A percentile compares a stretch with the other conserved stretches of the same genome.
phyloP scores from a whole-genome alignment of 2,888 invertebrate genomes.

The Pristionchus arcanus region DNA sequence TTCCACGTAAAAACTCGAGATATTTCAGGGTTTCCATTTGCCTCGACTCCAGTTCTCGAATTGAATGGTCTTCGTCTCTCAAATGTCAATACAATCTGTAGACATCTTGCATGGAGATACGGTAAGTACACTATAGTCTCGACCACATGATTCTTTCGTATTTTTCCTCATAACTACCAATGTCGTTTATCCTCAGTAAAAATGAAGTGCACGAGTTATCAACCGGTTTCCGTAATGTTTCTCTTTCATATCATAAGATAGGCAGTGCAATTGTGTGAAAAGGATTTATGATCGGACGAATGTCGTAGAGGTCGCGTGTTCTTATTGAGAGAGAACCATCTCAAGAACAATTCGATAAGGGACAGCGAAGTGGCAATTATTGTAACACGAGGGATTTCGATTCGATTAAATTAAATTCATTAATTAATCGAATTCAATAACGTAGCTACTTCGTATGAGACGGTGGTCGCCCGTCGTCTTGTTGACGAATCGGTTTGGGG shows the following conservation, averaged over 20 bases:
- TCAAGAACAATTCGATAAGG: not conserved
- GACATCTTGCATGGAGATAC: slow-evolving; percentile 71
- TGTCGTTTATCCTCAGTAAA: not conserved
- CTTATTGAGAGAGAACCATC: not conserved
- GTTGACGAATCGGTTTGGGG: no score
- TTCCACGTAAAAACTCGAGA: not conserved
- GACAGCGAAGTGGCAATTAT: no score
- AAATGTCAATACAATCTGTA: slow-evolving; percentile 67
- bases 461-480: no score
- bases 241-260: slow-evolving; percentile 13
- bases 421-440: no score
- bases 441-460: no score
- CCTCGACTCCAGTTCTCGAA: slow-evolving; percentile 67
- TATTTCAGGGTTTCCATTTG: slow-evolving; percentile 67
- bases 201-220: not conserved
- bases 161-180: not conserved
- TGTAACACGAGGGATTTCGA: not conserved
- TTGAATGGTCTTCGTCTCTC: slow-evolving; percentile 66
- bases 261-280: not conserved
- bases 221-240: slow-evolving; percentile 10
- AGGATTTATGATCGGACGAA: not conserved
- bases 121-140: slow-evolving; percentile 56
- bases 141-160: not conserved
- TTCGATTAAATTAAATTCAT: no score
- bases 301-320: not conserved